Percentiles rank a stretch among this genome's conserved stretches.
Conservation (phyloP, 35 echinoderm and acorn worm genomes). For the Ptychodera flava region DNA sequence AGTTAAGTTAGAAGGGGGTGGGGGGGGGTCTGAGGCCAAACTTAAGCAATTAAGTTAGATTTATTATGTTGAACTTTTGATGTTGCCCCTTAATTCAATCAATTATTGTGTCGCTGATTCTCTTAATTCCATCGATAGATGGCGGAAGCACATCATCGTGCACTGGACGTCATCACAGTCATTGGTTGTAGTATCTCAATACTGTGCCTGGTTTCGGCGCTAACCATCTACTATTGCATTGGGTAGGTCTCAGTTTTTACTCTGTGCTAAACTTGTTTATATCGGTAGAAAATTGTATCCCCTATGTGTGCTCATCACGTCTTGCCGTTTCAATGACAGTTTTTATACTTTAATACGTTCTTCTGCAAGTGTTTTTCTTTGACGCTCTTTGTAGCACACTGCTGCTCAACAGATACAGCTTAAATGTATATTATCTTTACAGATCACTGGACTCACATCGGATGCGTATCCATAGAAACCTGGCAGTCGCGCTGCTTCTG, state of each 20-base stretch:
- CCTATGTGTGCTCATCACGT: too few relatives aligned
- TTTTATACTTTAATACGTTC: too few relatives aligned
- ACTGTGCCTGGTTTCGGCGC: background rate
- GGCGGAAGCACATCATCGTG: background rate
- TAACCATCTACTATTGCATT: background rate
- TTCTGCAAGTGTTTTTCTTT: too few relatives aligned
- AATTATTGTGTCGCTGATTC: too few relatives aligned
- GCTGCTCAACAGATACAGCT: too few relatives aligned
- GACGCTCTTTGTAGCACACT: too few relatives aligned
- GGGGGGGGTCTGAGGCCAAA: background rate
- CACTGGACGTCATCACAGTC: background rate
- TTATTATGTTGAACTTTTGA: background rate
- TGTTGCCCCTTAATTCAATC: background rate
- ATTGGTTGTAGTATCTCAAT: background rate
- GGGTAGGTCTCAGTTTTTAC: background rate
- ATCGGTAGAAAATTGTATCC: too few relatives aligned
- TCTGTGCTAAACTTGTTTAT: too few relatives aligned
- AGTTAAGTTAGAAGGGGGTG: too few relatives aligned
- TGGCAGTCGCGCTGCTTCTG: slow-evolving; percentile 36
- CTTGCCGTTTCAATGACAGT: too few relatives aligned
- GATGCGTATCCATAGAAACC: slow-evolving; percentile 39
- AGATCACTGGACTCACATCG: slow-evolving; percentile 17
- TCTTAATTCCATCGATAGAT: too few relatives aligned
- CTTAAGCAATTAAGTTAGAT: background rate
- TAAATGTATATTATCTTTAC: background rate